Base-by-base conservation (phyloP, 2,888 invertebrate species). In the Megaustenia siamemsis region DNA sequence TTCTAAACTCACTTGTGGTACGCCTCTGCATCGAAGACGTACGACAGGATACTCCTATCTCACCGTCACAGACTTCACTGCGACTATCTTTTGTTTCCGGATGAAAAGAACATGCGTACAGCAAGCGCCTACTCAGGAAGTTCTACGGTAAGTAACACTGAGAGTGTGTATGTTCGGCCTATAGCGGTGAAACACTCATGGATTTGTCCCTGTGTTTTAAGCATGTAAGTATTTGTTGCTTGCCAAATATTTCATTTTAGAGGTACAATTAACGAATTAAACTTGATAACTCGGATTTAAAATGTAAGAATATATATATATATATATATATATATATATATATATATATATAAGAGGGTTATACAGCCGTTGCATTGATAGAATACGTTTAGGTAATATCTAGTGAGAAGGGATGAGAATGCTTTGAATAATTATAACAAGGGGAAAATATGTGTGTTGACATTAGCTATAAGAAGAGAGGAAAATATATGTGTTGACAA, bases 401-500 rank as follows among this genome's bases (percentile, higher is more conserved):
- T n/a, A n/a, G n/a, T n/a, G n/a, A n/a, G n/a, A n/a, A n/a, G n/a
- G n/a, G n/a, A n/a, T n/a, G n/a, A n/a, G n/a, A n/a, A n/a, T n/a
- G n/a, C n/a, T n/a, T n/a, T n/a, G n/a, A n/a, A n/a, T n/a, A n/a
- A n/a, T n/a, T n/a, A n/a, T n/a, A n/a, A n/a, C n/a, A n/a, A n/a
- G n/a, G n/a, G n/a, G n/a, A n/a, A n/a, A n/a, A n/a, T n/a, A n/a
- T n/a, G n/a, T n/a, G n/a, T n/a, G n/a, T n/a, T n/a, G n/a, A n/a
- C n/a, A n/a, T n/a, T n/a, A n/a, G n/a, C n/a, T n/a, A 75, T 6
- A 77, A n/a, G 53, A 49, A 77, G 77, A 53, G 40, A 75, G 45
- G 45, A n/a, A 43, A 10, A n/a, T n/a, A n/a, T n/a, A n/a, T n/a
- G n/a, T n/a, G n/a, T n/a, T n/a, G n/a, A n/a, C n/a, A n/a, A n/a